These are phyloP conservation scores for Sigmodon hispidus DNA, from an alignment of 2,113 vertebrate genomes.

Conservation along the genomic window DNA sequence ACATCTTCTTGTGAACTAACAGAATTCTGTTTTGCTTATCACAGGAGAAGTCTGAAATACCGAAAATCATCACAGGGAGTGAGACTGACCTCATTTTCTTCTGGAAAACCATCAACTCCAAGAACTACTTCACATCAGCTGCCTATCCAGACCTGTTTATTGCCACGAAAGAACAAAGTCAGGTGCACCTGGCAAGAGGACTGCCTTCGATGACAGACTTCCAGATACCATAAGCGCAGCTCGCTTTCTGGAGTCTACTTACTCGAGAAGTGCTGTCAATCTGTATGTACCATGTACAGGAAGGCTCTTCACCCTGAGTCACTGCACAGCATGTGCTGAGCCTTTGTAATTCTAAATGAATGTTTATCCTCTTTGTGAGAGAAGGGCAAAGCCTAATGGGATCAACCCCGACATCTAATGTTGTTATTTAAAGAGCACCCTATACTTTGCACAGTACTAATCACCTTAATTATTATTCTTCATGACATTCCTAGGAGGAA, in stretches of 20 bases:
- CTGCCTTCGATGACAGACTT: slow-evolving; percentile 52
- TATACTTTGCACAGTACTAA: slow-evolving; percentile 56
- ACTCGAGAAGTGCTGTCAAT: slow-evolving; percentile 4
- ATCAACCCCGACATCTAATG: slow-evolving; percentile 13
- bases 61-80: slow-evolving; percentile 29
- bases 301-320: slow-evolving; percentile 54
- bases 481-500: not conserved
- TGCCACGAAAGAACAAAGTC: slow-evolving; percentile 14
- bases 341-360: slow-evolving; percentile 71
- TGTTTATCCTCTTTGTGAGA: slow-evolving; percentile 74
- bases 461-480: slow-evolving; percentile 71
- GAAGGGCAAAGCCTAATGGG: slow-evolving; percentile 19
- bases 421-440: slow-evolving; percentile 69
- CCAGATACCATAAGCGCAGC: not conserved
- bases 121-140: slow-evolving; percentile 67
- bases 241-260: not conserved
- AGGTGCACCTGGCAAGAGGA: slow-evolving; percentile 48
- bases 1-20: not conserved
- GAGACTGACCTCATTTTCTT: slow-evolving; percentile 66
- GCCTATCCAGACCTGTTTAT: slow-evolving; percentile 51
- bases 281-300: slow-evolving; percentile 75
- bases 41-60: slow-evolving; percentile 70
- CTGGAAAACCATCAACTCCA: not conserved
- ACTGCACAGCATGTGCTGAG: slow-evolving; percentile 65
- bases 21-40: slow-evolving; percentile 15